Conservation (phyloP, 2,888 invertebrate genomes). For the Augiades crinisus region DNA sequence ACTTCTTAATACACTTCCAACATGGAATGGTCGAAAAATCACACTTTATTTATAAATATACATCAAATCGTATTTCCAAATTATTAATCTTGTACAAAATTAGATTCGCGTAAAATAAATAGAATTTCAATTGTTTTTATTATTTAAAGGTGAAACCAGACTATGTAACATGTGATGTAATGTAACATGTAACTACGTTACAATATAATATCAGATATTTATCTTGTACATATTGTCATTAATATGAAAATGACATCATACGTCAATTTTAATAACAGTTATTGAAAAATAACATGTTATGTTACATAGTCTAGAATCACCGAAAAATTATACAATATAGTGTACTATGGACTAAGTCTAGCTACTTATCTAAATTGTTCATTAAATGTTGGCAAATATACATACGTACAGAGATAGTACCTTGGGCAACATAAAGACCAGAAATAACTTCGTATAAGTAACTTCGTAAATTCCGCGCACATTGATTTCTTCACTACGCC, state of each 20-base stretch:
- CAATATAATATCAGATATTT: no score
- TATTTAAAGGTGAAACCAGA: no score
- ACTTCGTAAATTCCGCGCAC: background rate
- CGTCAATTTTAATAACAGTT: no score
- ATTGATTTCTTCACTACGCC: background rate
- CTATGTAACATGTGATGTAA: no score
- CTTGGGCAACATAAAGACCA: background rate
- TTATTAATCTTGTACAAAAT: conserved; percentile 46
- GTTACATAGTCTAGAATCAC: no score
- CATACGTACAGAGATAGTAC: conserved; percentile 44
- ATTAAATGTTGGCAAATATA: conserved; percentile 60
- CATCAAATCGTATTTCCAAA: conserved; percentile 54
- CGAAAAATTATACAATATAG: conserved; percentile 46
- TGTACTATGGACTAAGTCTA: conserved; percentile 55
- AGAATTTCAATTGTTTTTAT: conserved; percentile 57
- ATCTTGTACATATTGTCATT: no score
- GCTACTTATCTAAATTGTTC: conserved; percentile 62
- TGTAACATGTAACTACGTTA: no score
- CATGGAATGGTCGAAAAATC: conserved; percentile 76
- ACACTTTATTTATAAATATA: conserved; percentile 62
- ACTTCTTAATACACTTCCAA: conserved; percentile 75
- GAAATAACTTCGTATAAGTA: background rate
- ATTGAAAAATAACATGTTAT: no score
- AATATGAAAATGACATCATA: no score
- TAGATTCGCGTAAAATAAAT: conserved; percentile 64